A percentile compares a stretch with the other conserved stretches of the same genome.
phyloP scores from a whole-genome alignment of 2,113 vertebrate species.

The Opisthocomus hoazin region DNA sequence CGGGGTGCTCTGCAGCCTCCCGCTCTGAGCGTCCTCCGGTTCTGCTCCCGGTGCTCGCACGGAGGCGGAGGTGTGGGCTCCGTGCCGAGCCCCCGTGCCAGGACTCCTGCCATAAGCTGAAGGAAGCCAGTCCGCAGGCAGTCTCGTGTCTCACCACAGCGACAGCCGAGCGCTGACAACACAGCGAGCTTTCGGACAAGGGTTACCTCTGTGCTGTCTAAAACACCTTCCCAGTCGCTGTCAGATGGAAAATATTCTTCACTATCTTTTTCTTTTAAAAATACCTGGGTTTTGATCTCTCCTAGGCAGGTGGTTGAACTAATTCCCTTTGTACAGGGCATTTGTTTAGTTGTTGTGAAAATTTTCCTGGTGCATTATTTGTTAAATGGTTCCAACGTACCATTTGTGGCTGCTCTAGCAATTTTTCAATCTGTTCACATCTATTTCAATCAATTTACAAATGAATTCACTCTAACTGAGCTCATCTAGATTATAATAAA shows the following conservation, averaged over 20 bases:
- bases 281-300: not conserved
- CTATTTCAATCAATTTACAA: no score
- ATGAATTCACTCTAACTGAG: not conserved
- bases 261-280: not conserved
- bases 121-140: not conserved
- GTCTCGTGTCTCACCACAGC: accelerated
- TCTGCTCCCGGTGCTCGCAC: no score
- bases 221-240: no score
- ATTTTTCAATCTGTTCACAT: no score
- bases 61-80: not conserved
- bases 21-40: accelerated
- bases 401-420: no score
- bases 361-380: not conserved
- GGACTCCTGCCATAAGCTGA: not conserved
- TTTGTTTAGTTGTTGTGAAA: not conserved
- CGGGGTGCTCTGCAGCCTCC: no score
- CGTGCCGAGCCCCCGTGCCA: no score
- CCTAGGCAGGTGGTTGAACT: no score
- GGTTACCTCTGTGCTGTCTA: no score
- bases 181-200: not conserved
- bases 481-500: not conserved
- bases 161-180: accelerated
- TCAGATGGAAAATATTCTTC: not conserved
- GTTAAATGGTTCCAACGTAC: not conserved
- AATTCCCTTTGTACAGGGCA: no score